phyloP scores from a whole-genome alignment of 2,113 vertebrate genomes.

The Marcusenius ussheri region DNA sequence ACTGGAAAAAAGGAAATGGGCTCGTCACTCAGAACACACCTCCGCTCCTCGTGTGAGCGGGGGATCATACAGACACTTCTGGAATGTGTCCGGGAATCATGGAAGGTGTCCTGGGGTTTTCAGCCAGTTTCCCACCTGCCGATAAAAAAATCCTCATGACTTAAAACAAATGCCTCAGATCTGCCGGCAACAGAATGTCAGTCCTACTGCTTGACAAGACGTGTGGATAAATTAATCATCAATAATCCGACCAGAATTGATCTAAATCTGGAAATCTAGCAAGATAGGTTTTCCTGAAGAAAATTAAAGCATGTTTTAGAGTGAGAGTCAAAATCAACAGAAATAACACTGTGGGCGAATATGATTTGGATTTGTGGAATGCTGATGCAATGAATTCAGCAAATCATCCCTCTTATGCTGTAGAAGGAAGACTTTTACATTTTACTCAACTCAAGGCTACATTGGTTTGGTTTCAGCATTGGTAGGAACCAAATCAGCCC shows the following conservation, averaged over 20 bases:
- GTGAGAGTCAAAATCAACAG: neutral
- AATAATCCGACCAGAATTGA: neutral
- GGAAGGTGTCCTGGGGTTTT: neutral
- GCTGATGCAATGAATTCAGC: neutral
- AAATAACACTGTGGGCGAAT: neutral
- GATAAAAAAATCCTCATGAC: neutral
- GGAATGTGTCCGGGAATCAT: neutral
- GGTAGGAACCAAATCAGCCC: neutral
- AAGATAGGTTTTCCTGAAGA: neutral
- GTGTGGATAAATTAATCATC: neutral
- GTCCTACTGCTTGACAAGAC: neutral
- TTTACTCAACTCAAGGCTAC: neutral
- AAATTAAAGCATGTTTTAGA: neutral
- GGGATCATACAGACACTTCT: neutral
- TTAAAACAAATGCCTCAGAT: neutral
- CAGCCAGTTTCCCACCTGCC: neutral
- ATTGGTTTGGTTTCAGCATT: neutral
- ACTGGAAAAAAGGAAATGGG: neutral
- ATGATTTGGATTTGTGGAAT: neutral
- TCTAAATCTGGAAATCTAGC: neutral
- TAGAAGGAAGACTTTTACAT: neutral
- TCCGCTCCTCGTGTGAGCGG: neutral
- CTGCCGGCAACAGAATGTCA: neutral
- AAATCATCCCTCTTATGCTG: neutral
- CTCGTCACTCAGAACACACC: neutral